These are phyloP conservation scores for Mylabris sibirica DNA, from an alignment of 2,888 invertebrate genomes.

Conservation along the genomic window DNA sequence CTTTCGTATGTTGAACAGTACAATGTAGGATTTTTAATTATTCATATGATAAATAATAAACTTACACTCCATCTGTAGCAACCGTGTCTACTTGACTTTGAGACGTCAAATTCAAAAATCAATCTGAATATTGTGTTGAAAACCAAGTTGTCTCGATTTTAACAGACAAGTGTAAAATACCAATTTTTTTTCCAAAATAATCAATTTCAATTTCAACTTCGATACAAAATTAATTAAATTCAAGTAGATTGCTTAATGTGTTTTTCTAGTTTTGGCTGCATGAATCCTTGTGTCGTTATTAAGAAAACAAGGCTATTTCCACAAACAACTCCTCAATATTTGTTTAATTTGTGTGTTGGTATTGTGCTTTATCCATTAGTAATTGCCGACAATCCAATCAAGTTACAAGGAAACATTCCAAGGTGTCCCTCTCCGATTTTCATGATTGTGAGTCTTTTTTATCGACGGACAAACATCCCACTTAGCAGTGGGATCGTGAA, in stretches of 20 bases:
- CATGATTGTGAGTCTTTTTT: too few species aligned
- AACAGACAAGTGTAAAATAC: not conserved
- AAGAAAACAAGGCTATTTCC: not conserved
- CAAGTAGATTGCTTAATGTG: not conserved
- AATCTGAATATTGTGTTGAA: too few species aligned
- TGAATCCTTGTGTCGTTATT: not conserved
- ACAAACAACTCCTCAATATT: not conserved
- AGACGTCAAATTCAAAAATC: too few species aligned
- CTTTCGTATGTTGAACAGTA: too few species aligned
- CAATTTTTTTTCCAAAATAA: not conserved
- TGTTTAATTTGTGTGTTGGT: not conserved
- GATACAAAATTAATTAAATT: not conserved
- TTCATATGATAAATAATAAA: too few species aligned
- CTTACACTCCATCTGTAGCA: too few species aligned
- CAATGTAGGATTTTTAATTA: not conserved
- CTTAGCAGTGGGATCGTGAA: too few species aligned
- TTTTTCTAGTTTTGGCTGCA: not conserved
- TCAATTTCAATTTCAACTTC: not conserved
- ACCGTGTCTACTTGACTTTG: too few species aligned
- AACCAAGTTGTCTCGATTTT: not conserved
- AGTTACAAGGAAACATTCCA: too few species aligned
- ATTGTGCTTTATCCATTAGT: not conserved
- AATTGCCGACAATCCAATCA: slow-evolving; percentile 7
- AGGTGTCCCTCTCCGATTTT: too few species aligned
- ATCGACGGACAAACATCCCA: too few species aligned